Evolutionary conservation across 2,888 invertebrate genomes (phyloP), one percentile per base, ranked within the genome.

Genomic region (Ochropacha duplaris): DNA sequence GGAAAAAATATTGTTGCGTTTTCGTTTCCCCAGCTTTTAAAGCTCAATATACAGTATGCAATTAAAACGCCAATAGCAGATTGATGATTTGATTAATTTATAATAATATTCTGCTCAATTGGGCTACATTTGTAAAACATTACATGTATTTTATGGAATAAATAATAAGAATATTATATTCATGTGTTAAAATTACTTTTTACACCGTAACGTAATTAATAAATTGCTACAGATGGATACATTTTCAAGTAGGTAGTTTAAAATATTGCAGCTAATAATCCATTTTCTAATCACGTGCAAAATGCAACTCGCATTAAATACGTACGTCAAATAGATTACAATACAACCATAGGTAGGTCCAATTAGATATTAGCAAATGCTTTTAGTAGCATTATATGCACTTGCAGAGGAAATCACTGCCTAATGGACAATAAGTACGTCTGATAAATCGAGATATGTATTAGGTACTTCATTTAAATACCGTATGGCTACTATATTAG

Each of bases 1-100:
- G 93, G 94, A 94, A 94, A 94, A 94, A 94, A 94, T 94, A 94
- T 94, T 92, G 93, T 94, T 93, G 93, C 94, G 87, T 88, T 87
- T 88, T 82, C 87, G 84, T 87, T 87, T 84, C 87, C 88, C 88
- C 78, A 77, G 86, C 90, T 89, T 92, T 91, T 86, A 91, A 92
- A 91, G 87, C 88, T 85, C 86, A 88, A 88, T 88, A 89, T 89
- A 92, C 90, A 88, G 80, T 81, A 76, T 75, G 82, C 88, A 92
- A 92, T 92, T 92, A 92, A 90, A 91, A 86, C 85, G 90, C 86
- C 91, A 88, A 91, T 89, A 83, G 73, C 88, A 88, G 87, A 89
- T 89, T 88, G 86, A 90, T 90, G 80, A 76, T 79, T 86, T 86
- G 87, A 90, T 88, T 85, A 78, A 88, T 89, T 70, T 67, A 57